These are phyloP conservation scores for Ochropleura leucogaster DNA, from an alignment of 2,888 invertebrate species.

Conservation along the genomic window DNA sequence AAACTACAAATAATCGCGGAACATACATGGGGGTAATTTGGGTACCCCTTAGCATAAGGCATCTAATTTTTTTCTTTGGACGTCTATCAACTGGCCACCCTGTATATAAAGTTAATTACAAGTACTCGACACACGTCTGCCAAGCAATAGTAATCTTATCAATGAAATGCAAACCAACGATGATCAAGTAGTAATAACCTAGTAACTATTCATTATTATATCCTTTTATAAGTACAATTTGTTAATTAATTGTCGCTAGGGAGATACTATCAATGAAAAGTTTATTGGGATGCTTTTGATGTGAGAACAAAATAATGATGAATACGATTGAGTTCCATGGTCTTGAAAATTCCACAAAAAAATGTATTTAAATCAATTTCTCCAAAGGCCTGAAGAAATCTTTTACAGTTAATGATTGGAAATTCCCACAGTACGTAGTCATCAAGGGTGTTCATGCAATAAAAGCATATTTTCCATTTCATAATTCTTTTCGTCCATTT, in stretches of 20 bases:
- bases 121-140: conserved; percentile 38
- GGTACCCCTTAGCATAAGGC: no score
- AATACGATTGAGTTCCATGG: background rate
- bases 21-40: no score
- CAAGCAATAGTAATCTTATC: conserved; percentile 56
- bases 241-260: background rate
- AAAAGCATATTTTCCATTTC: background rate
- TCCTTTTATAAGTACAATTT: conserved; percentile 14
- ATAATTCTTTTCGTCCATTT: conserved; percentile 1
- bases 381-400: background rate
- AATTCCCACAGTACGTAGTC: background rate
- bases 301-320: background rate
- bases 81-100: no score
- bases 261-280: background rate
- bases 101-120: conserved; percentile 38
- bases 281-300: background rate
- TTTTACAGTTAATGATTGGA: background rate
- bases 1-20: no score
- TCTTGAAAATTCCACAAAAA: background rate
- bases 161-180: conserved; percentile 49
- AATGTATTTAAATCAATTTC: no score
- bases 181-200: conserved; percentile 41
- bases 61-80: no score
- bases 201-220: conserved; percentile 25
- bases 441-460: background rate